Base-by-base conservation (phyloP, 1,140 invertebrate species). In the Yoshiicerus persimilis region DNA sequence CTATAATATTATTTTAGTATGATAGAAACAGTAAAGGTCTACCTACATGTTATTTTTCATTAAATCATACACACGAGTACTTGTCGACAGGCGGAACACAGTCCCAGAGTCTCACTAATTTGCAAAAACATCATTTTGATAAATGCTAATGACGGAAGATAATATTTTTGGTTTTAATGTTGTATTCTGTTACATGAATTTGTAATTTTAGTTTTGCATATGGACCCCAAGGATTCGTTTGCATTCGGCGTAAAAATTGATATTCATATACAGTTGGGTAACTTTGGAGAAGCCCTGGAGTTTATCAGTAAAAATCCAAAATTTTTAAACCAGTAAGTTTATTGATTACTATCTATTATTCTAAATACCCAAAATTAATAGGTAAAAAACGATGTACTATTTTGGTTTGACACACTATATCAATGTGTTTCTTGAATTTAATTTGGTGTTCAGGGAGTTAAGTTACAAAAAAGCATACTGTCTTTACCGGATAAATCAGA, bases 391-490 rank as follows among this genome's bases (percentile, higher is more conserved):
- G 32, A 27, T 84, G 25, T 56, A 77, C 87, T 94, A 80, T 85
- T 87, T 38, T 80, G 64, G 39, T 3, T 25, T 66, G 87, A 84
- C 25, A 89, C 87, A 88, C 5, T 56, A n/a, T n/a, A n/a, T 66
- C 85, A 84, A 77, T 80, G 70, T 87, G 80, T 47, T 2, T 47
- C 41, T 47, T 47, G 36, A 87, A 87, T 87, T 86, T 88, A 87
- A 90, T 91, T 90, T 85, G 89, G 75, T 90, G 91, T 93, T 91
- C 87, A 95, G 95, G 0, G 93, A 94, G 90, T 92, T 98, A 47
- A 93, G 95, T n/a, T 99, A 98, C 93, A 97, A 99, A 93, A 97
- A 97, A 92, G 96, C 97, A 0, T 99, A 99, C 91, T 96, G 96
- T 92, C 95, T 98, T 89, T 99, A 99, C 92, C 95, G 98, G 34